These are phyloP conservation scores for Leptatherina wallacei DNA, from an alignment of 2,797 vertebrate species.

Conservation along the genomic window DNA sequence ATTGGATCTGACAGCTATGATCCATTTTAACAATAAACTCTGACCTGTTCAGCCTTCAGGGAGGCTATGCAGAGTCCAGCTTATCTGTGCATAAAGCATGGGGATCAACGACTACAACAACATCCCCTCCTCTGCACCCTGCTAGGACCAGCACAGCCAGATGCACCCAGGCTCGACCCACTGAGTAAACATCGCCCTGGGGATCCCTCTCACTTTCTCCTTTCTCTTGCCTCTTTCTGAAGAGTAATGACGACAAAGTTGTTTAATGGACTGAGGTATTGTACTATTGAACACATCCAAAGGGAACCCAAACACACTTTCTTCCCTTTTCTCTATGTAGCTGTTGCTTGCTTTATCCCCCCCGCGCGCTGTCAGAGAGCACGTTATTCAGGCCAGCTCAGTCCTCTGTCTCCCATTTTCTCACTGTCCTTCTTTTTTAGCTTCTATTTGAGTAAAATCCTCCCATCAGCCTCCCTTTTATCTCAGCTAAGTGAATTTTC, in stretches of 20 bases:
- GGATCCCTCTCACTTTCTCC: slow-evolving; percentile 43
- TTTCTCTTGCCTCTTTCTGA: slow-evolving; percentile 37
- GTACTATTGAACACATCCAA: slow-evolving; percentile 41
- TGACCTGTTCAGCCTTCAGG: slow-evolving; percentile 33
- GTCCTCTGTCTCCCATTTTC: slow-evolving; percentile 28
- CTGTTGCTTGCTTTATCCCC: not conserved
- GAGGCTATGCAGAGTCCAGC: slow-evolving; percentile 27
- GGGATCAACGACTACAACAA: slow-evolving; percentile 53
- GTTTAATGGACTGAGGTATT: slow-evolving; percentile 34
- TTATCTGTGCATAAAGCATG: slow-evolving; percentile 27
- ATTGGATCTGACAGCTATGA: slow-evolving; percentile 21
- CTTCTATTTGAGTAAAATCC: slow-evolving; percentile 45
- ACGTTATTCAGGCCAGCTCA: slow-evolving; percentile 49
- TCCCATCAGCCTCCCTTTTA: slow-evolving; percentile 26
- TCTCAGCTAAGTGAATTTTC: slow-evolving; percentile 46
- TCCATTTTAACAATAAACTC: slow-evolving; percentile 36
- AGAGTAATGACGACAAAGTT: slow-evolving; percentile 57
- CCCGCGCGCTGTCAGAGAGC: slow-evolving; percentile 21
- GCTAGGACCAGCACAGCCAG: slow-evolving; percentile 34
- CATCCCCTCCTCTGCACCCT: slow-evolving; percentile 29
- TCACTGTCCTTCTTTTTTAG: slow-evolving; percentile 59
- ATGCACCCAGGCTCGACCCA: slow-evolving; percentile 46
- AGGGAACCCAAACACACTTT: slow-evolving; percentile 37
- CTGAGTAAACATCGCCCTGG: slow-evolving; percentile 60
- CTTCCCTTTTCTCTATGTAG: slow-evolving; percentile 13